Percentiles rank a stretch among this genome's conserved stretches.
Evolutionary conservation across 2,797 vertebrate genomes (phyloP).

Genomic region (Nasua narica): DNA sequence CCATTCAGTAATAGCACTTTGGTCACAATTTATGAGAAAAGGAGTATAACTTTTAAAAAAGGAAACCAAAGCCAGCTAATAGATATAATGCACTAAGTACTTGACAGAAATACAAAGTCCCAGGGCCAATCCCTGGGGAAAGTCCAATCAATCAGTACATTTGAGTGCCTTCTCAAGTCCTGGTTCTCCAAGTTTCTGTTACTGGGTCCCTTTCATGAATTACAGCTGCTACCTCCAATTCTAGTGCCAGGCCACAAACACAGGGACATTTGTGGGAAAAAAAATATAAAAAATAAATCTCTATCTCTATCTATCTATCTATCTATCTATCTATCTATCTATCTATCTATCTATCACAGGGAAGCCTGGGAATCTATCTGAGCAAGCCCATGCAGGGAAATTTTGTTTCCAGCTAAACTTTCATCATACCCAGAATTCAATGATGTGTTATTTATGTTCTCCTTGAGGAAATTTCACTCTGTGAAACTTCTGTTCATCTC

Average conservation of each 20-base stretch:
- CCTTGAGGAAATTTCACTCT: neutral
- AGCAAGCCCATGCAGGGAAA: neutral
- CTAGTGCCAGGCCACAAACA: neutral
- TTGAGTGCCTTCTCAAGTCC: neutral
- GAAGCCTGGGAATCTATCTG: neutral
- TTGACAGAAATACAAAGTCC: neutral
- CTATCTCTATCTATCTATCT: no score
- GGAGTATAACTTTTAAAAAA: neutral
- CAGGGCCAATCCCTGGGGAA: neutral
- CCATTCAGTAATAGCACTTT: neutral
- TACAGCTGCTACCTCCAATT: neutral
- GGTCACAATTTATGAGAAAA: neutral
- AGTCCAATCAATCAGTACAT: neutral
- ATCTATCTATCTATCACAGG: neutral
- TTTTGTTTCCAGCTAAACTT: neutral
- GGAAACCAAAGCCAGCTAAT: neutral
- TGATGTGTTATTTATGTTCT: neutral
- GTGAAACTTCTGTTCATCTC: neutral
- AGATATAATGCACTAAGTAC: neutral
- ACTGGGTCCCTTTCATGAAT: neutral
- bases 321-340: no score
- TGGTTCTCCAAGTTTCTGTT: neutral
- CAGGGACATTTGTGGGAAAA: neutral
- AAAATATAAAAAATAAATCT: no score
- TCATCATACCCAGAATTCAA: neutral